Percentiles rank a stretch among this genome's conserved stretches.
phyloP scores from a whole-genome alignment of 2,113 vertebrate genomes.

The Ophthalmolycus amberensis region DNA sequence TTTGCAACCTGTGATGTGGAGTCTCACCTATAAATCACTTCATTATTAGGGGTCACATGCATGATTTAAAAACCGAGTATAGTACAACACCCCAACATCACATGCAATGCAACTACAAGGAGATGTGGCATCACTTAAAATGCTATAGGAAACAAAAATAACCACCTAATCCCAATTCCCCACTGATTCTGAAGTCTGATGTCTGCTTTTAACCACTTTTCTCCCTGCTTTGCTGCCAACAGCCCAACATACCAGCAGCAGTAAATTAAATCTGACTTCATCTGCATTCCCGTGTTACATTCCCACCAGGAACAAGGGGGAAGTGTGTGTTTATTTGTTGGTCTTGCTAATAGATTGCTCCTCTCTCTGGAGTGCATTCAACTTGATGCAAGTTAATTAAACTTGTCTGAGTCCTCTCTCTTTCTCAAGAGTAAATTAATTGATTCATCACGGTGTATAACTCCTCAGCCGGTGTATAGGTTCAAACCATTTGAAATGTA shows the following conservation, averaged over 20 bases:
- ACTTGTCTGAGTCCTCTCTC: slow-evolving; percentile 32
- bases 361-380: slow-evolving; percentile 53
- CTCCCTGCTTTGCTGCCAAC: neutral
- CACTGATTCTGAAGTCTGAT: slow-evolving; percentile 1
- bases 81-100: neutral
- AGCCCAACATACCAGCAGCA: slow-evolving; percentile 1
- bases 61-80: neutral
- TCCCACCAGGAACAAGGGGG: slow-evolving; percentile 16
- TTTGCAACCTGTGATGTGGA: neutral
- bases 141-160: neutral
- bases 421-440: slow-evolving; percentile 29
- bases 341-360: slow-evolving; percentile 58
- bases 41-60: neutral
- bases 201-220: neutral
- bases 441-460: slow-evolving; percentile 5
- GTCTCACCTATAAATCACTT: neutral
- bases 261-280: slow-evolving; percentile 32
- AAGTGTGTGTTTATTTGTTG: slow-evolving; percentile 54
- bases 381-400: slow-evolving; percentile 64
- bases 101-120: neutral
- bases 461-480: neutral
- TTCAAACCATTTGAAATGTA: slow-evolving; percentile 1
- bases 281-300: slow-evolving; percentile 35
- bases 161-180: neutral
- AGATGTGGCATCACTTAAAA: neutral